Conservation (phyloP, 2,797 vertebrate species). For the Decapterus maruadsi region DNA sequence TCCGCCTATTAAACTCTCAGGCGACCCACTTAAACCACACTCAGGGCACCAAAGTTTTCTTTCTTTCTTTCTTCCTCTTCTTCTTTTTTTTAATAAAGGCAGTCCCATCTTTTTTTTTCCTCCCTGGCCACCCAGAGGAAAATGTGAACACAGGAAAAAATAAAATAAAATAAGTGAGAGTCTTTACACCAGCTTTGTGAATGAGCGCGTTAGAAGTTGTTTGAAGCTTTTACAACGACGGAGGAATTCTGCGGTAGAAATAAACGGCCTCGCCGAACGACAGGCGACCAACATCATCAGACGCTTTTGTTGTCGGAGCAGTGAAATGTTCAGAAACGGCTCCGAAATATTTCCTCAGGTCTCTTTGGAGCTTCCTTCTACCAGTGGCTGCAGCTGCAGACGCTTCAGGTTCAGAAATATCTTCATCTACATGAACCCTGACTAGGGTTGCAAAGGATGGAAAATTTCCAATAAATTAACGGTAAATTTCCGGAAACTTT, state of each 20-base stretch:
- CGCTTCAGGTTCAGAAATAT: neutral
- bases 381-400: slow-evolving; percentile 24
- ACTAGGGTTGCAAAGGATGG: no score
- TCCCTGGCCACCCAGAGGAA: slow-evolving; percentile 45
- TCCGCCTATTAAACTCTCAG: slow-evolving; percentile 59
- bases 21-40: slow-evolving; percentile 63
- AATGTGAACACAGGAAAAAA: slow-evolving; percentile 34
- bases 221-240: slow-evolving; percentile 23
- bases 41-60: slow-evolving; percentile 20
- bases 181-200: slow-evolving; percentile 17
- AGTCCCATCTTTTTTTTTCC: slow-evolving; percentile 8
- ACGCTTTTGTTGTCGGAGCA: neutral
- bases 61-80: neutral
- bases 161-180: neutral
- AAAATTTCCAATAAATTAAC: no score
- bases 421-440: no score
- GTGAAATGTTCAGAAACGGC: neutral
- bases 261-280: neutral
- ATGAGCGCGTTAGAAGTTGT: neutral
- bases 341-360: slow-evolving; percentile 38
- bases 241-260: neutral
- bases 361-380: slow-evolving; percentile 7
- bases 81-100: neutral
- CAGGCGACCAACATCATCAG: slow-evolving; percentile 4
- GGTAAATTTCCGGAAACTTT: no score